Conservation (phyloP, 2,888 invertebrate species). For the Drosophila hamatofila region DNA sequence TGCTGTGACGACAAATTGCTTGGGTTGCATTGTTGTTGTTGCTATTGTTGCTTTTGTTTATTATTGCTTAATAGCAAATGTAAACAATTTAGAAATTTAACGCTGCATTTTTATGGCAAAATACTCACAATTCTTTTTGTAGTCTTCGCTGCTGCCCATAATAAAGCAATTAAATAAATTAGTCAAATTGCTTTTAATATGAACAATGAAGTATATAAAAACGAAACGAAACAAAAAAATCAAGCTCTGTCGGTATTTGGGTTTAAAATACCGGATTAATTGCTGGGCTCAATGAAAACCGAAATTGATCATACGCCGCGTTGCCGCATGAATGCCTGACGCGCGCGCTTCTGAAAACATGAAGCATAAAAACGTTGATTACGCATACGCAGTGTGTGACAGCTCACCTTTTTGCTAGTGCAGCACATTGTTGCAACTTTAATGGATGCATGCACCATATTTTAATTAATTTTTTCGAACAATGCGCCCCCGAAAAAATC, state of each 20-base stretch:
- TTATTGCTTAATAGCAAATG: conserved; percentile 66
- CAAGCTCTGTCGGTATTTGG: conserved; percentile 8
- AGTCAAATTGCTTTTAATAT: conserved; percentile 38
- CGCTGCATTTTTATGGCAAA: conserved; percentile 69
- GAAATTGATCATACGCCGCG: conserved; percentile 50
- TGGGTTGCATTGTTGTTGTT: conserved; percentile 22
- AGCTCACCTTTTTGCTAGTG: conserved; percentile 18
- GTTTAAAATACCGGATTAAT: conserved; percentile 35
- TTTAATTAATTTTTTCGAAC: conserved; percentile 68
- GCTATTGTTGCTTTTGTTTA: conserved; percentile 36
- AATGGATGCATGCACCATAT: conserved; percentile 59
- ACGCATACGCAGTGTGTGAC: conserved; percentile 46
- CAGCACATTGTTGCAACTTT: conserved; percentile 51
- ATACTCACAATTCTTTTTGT: conserved; percentile 30
- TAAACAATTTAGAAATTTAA: conserved; percentile 77
- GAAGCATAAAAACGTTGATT: conserved; percentile 27
- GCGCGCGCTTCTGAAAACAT: conserved; percentile 3
- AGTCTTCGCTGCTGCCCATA: conserved; percentile 26
- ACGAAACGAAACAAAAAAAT: background rate
- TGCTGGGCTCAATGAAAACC: conserved; percentile 40
- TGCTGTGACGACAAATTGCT: conserved; percentile 53
- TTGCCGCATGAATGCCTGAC: conserved; percentile 17
- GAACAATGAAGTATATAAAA: background rate
- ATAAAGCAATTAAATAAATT: conserved; percentile 62
- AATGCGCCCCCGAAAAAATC: conserved; percentile 31